Conservation (phyloP, 2,113 vertebrate species). For the Scomber colias region DNA sequence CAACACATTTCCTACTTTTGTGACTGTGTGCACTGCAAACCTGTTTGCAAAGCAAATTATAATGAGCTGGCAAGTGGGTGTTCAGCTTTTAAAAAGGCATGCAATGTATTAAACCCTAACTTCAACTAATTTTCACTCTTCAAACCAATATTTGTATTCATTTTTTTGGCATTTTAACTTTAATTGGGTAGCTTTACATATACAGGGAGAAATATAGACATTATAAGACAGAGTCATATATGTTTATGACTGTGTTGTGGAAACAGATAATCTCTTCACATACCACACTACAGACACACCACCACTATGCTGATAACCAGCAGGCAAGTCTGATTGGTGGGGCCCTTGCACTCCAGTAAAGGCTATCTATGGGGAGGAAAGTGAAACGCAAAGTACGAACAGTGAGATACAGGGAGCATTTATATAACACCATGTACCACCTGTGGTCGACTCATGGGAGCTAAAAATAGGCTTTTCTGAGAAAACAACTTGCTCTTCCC, state of each 20-base stretch:
- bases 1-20: conserved; percentile 5
- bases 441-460: conserved; percentile 60
- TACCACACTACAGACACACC: conserved; percentile 37
- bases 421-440: conserved; percentile 67
- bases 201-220: neutral
- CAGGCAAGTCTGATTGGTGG: conserved; percentile 28
- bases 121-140: neutral
- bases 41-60: neutral
- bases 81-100: neutral
- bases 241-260: conserved; percentile 19
- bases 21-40: neutral
- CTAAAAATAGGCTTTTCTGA: conserved; percentile 67
- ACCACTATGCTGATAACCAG: conserved; percentile 50
- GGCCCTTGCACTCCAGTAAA: conserved; percentile 12
- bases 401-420: conserved; percentile 38
- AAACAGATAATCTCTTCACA: conserved; percentile 47
- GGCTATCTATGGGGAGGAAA: conserved; percentile 57
- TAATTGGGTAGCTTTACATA: neutral
- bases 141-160: neutral
- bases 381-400: conserved; percentile 40
- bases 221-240: neutral
- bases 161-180: no score
- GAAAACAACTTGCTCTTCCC: conserved; percentile 25
- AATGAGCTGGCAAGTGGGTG: neutral
- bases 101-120: neutral